Conservation (phyloP, 2,888 invertebrate genomes). For the Dysmachus trigonus region DNA sequence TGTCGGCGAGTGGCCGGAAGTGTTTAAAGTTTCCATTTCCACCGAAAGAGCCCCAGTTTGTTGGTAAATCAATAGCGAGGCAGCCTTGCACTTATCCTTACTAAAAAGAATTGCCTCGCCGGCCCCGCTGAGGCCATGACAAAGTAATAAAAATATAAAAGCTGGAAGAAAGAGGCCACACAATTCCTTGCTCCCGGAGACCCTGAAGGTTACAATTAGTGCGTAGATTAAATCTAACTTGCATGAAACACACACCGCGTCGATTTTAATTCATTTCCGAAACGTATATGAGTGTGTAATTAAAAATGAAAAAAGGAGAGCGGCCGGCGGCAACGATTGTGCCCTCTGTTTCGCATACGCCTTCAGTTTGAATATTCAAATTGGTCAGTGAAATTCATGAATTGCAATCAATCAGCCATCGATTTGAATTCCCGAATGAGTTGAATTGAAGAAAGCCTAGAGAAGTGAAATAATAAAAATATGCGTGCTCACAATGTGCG, state of each 20-base stretch:
- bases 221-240: constrained; percentile 16
- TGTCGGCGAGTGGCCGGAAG: background rate
- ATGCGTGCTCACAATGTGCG: background rate
- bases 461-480: background rate
- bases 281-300: background rate
- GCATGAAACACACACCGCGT: background rate
- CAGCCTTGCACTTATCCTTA: background rate
- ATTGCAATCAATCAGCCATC: background rate
- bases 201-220: background rate
- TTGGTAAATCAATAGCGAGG: background rate
- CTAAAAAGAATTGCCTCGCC: background rate
- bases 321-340: background rate
- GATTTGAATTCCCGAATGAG: background rate
- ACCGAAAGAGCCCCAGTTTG: background rate
- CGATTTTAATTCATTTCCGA: background rate
- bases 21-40: background rate
- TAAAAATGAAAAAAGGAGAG: background rate
- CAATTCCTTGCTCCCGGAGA: background rate
- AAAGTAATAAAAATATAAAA: background rate
- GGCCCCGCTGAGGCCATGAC: background rate
- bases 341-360: background rate
- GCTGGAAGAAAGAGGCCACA: background rate
- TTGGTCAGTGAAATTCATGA: background rate
- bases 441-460: background rate
- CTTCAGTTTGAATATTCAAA: background rate